These are phyloP conservation scores for Caradrina clavipalpis DNA, from an alignment of 2,888 invertebrate species.

Conservation along the genomic window DNA sequence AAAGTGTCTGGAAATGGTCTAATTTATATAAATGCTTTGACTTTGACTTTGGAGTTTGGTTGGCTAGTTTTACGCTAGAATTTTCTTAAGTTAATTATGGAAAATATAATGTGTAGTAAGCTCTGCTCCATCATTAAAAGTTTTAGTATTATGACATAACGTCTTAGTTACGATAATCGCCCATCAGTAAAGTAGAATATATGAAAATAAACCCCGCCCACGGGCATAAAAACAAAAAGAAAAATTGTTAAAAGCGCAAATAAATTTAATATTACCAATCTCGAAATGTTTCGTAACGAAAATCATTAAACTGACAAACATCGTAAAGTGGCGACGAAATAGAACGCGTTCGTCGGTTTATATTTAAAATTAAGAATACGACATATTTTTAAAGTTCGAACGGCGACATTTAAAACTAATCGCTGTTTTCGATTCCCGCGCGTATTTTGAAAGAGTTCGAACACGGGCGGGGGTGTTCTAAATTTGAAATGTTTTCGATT, in stretches of 20 bases:
- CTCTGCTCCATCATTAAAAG: constrained; percentile 61
- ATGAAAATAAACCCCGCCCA: constrained; percentile 60
- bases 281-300: constrained; percentile 80
- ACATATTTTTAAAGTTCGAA: constrained; percentile 91
- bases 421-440: constrained; percentile 90
- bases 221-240: constrained; percentile 63
- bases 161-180: constrained; percentile 62
- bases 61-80: constrained; percentile 18
- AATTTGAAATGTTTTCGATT: constrained; percentile 89
- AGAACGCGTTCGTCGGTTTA: constrained; percentile 87
- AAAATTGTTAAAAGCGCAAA: constrained; percentile 73
- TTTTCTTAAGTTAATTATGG: constrained; percentile 45
- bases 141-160: constrained; percentile 59
- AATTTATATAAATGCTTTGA: too few relatives aligned
- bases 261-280: constrained; percentile 82
- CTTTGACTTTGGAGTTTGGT: neutral
- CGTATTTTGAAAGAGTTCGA: constrained; percentile 88
- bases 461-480: constrained; percentile 79
- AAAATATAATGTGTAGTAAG: constrained; percentile 54
- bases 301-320: constrained; percentile 87
- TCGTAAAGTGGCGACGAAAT: constrained; percentile 88
- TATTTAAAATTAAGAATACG: constrained; percentile 88
- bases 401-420: constrained; percentile 89
- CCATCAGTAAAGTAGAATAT: constrained; percentile 57
- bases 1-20: neutral